Evolutionary conservation across 2,888 invertebrate species (phyloP).

Genomic region (Asteroscopus sphinx): DNA sequence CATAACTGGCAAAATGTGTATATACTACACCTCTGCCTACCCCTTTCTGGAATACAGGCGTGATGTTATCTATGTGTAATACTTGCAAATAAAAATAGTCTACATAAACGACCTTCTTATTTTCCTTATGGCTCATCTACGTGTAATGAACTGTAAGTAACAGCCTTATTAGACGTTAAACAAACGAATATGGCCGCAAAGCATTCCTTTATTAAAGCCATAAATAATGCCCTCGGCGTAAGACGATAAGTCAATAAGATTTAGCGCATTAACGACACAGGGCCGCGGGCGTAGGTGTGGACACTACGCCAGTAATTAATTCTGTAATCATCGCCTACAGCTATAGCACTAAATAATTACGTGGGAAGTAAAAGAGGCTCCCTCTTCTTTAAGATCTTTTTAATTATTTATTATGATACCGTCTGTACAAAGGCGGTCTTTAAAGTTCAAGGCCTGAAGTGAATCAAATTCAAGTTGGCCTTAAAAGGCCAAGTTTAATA

Average conservation of each 20-base stretch:
- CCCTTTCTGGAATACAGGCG: no score
- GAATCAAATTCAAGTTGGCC: no score
- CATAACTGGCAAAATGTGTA: no score
- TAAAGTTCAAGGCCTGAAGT: no score
- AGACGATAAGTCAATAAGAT: conserved; percentile 4
- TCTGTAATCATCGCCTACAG: neutral
- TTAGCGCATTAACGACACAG: neutral
- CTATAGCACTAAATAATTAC: neutral
- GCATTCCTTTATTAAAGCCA: conserved; percentile 15
- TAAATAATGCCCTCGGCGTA: conserved; percentile 7
- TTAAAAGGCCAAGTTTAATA: no score
- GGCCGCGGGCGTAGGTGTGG: neutral
- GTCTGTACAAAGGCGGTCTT: no score
- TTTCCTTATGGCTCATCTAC: neutral
- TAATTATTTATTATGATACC: no score
- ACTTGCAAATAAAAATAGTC: no score
- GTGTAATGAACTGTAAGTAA: neutral
- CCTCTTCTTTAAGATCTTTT: no score
- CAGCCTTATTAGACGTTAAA: neutral
- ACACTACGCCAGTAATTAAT: neutral
- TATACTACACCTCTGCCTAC: no score
- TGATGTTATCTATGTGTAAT: no score
- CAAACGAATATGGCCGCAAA: neutral
- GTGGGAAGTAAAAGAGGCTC: neutral
- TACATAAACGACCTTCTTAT: neutral